phyloP scores from a whole-genome alignment of 2,797 vertebrate genomes.

The Periophthalmus magnuspinnatus region DNA sequence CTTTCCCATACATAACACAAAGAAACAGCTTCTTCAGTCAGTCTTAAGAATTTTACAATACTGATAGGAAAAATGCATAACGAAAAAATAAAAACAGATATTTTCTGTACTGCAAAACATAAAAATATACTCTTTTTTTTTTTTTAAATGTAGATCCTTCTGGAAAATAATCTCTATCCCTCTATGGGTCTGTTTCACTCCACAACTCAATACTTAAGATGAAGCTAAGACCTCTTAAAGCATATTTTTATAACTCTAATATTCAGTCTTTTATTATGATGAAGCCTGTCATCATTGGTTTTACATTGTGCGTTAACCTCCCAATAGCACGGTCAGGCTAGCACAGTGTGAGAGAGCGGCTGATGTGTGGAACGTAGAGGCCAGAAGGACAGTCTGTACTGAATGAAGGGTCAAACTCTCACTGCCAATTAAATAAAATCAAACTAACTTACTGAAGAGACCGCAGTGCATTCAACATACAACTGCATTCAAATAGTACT shows the following conservation, averaged over 20 bases:
- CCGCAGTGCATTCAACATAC: too few species aligned
- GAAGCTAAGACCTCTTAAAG: constrained; percentile 57
- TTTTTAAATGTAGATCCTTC: constrained; percentile 57
- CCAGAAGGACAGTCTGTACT: neutral
- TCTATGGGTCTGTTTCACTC: constrained; percentile 51
- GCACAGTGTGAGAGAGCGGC: constrained; percentile 34
- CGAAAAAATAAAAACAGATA: constrained; percentile 61
- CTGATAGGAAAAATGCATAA: constrained; percentile 73
- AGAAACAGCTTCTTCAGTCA: constrained; percentile 61
- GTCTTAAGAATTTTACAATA: constrained; percentile 60
- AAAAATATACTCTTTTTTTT: constrained; percentile 77
- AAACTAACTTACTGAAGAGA: neutral
- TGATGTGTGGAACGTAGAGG: neutral
- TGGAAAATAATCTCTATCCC: constrained; percentile 50
- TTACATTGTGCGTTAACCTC: constrained; percentile 33
- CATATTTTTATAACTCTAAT: constrained; percentile 33
- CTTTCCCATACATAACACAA: constrained; percentile 69
- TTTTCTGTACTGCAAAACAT: constrained; percentile 63
- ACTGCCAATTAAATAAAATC: neutral
- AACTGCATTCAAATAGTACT: too few species aligned
- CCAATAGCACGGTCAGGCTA: constrained; percentile 13
- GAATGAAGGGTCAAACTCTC: neutral
- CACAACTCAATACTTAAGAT: constrained; percentile 31
- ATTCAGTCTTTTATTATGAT: constrained; percentile 20
- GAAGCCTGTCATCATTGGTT: constrained; percentile 16